These are phyloP conservation scores for Chrosomus eos DNA, from an alignment of 2,797 vertebrate species.

Conservation along the genomic window DNA sequence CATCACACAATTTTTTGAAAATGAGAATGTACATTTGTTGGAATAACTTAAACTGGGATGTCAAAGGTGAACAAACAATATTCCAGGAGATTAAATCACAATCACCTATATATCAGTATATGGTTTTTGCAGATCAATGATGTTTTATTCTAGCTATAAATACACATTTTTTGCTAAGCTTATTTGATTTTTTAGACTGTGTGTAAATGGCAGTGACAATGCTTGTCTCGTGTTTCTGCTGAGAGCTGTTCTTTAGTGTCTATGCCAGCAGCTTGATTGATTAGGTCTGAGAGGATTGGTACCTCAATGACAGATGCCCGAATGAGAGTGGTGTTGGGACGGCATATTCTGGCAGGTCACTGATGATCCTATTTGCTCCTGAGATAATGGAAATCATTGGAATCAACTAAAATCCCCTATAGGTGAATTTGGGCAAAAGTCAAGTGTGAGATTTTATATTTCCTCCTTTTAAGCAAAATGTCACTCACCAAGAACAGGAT, in stretches of 20 bases:
- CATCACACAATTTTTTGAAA: background rate
- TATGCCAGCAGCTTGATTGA: constrained; percentile 66
- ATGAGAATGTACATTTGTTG: background rate
- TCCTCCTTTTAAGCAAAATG: background rate
- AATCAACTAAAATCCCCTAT: constrained; percentile 64
- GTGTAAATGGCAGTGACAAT: constrained; percentile 36
- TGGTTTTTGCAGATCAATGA: background rate
- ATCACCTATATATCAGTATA: background rate
- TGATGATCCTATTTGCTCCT: constrained; percentile 76
- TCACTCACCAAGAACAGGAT: background rate
- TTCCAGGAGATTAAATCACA: background rate
- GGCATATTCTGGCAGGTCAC: constrained; percentile 73
- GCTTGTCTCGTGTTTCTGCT: constrained; percentile 33
- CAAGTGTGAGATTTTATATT: background rate
- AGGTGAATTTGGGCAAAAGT: constrained; percentile 1
- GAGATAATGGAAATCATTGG: constrained; percentile 62
- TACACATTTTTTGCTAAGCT: background rate
- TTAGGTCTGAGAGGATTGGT: constrained; percentile 69
- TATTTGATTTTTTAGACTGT: constrained; percentile 19
- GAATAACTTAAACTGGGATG: background rate
- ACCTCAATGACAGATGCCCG: constrained; percentile 68
- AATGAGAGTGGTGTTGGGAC: constrained; percentile 69
- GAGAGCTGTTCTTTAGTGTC: constrained; percentile 37
- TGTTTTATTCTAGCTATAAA: background rate
- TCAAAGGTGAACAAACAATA: background rate